A percentile compares a stretch with the other conserved stretches of the same genome.
Conservation (phyloP, 2,888 invertebrate genomes). For the Rhodophaea formosa region DNA sequence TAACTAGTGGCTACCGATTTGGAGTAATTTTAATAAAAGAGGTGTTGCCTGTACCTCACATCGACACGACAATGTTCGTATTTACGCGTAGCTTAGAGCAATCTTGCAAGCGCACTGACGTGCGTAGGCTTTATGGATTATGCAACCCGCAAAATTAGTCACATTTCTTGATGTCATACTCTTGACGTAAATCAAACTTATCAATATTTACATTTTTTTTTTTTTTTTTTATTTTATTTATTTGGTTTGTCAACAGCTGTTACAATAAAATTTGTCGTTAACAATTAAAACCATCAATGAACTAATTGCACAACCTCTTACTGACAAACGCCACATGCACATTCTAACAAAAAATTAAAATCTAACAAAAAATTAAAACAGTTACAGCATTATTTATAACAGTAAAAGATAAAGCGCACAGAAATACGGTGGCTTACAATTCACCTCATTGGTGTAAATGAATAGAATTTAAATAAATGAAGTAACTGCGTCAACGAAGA, state of each 20-base stretch:
- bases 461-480: conserved; percentile 18
- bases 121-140: not conserved
- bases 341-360: too few relatives aligned
- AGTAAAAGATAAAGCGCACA: not conserved
- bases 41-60: too few relatives aligned
- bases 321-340: too few relatives aligned
- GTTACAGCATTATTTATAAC: not conserved
- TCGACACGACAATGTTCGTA: too few relatives aligned
- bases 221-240: not conserved
- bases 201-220: not conserved
- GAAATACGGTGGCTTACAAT: not conserved
- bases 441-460: conserved; percentile 25
- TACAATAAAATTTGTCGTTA: too few relatives aligned
- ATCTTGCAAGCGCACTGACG: not conserved
- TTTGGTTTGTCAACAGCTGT: too few relatives aligned
- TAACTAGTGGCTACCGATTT: too few relatives aligned
- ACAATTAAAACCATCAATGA: too few relatives aligned
- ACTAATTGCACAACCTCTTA: too few relatives aligned
- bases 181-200: not conserved
- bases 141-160: conserved; percentile 16
- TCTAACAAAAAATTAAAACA: too few relatives aligned
- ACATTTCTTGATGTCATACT: conserved; percentile 10
- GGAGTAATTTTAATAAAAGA: too few relatives aligned
- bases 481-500: conserved; percentile 40
- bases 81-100: too few relatives aligned